Evolutionary conservation across 2,797 vertebrate genomes (phyloP).

Genomic region (Dipus sagitta): DNA sequence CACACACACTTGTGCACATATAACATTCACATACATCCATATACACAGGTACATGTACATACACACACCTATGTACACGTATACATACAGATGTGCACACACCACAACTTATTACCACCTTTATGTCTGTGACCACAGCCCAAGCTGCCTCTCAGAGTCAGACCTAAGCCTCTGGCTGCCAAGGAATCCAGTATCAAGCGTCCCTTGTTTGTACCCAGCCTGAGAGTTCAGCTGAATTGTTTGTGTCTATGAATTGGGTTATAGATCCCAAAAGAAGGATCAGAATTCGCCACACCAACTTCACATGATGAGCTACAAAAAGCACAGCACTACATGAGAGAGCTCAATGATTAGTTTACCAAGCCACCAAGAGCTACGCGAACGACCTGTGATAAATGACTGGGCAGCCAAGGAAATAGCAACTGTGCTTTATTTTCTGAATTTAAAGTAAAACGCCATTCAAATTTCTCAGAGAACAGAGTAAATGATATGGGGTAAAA

Average conservation of each 20-base stretch:
- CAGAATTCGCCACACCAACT: constrained; percentile 79
- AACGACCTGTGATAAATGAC: constrained; percentile 80
- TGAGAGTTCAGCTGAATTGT: constrained; percentile 62
- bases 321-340: constrained; percentile 67
- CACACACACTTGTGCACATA: too few species aligned
- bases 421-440: constrained; percentile 62
- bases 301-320: constrained; percentile 70
- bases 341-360: constrained; percentile 80
- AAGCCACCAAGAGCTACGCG: constrained; percentile 66
- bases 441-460: constrained; percentile 66
- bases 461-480: constrained; percentile 61
- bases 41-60: too few species aligned
- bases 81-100: background rate
- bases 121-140: background rate
- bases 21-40: background rate
- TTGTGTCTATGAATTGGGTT: constrained; percentile 68
- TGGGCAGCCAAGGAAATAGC: constrained; percentile 72
- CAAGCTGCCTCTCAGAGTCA: constrained; percentile 44
- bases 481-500: constrained; percentile 6
- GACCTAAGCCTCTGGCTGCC: constrained; percentile 37
- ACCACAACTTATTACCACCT: background rate
- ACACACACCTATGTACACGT: background rate
- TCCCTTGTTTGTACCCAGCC: constrained; percentile 1
- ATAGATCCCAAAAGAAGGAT: constrained; percentile 74
- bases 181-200: constrained; percentile 27